Evolutionary conservation across 2,113 vertebrate genomes (phyloP), one percentile per base, ranked within the genome.

Genomic region (Ancistrus triradiatus): DNA sequence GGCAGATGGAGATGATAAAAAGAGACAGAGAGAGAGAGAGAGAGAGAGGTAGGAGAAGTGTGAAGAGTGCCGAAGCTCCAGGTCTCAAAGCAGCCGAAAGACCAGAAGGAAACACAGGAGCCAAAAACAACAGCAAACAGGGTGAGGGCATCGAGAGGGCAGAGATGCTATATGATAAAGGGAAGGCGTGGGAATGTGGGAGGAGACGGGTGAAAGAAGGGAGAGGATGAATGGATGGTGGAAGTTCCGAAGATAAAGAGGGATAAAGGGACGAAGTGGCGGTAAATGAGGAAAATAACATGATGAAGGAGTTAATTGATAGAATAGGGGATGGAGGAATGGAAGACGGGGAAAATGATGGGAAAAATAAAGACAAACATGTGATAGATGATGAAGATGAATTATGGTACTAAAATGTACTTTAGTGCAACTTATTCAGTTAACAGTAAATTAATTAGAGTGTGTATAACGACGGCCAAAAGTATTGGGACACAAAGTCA

Each of bases 1-100:
- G 44, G 77, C 79, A 84, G 82, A 82, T 68, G 82, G 82, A 27
- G 56, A 40, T 49, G 61, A 51, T 10, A 64, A 25, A 50, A 25
- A 59, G 15, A 22, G 27, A 40, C 33, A 48, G 22, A 28, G 46
- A 18, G 50, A 44, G 6, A 24, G 25, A 53, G 28, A 19, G 14
- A 33, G 37, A 19, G 14, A 13, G 25, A 18, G 37, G 59, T 38
- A 43, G 13, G n/a, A 33, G 37, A 44, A 46, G 42, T 38, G 49
- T 46, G 40, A 64, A 56, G 31, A 22, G 27, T 22, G 49, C 58
- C 24, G 27, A 11, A 57, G 56, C 13, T 57, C 43, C 50, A 62
- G 17, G 50, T 57, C 49, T 48, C 4, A 21, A 33, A 63, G 49
- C 22, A 15, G 50, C 50, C 49, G 72, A 60, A 50, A 61, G 37